Evolutionary conservation across 1,140 invertebrate species (phyloP).

Genomic region (Philopotamus ludificatus): DNA sequence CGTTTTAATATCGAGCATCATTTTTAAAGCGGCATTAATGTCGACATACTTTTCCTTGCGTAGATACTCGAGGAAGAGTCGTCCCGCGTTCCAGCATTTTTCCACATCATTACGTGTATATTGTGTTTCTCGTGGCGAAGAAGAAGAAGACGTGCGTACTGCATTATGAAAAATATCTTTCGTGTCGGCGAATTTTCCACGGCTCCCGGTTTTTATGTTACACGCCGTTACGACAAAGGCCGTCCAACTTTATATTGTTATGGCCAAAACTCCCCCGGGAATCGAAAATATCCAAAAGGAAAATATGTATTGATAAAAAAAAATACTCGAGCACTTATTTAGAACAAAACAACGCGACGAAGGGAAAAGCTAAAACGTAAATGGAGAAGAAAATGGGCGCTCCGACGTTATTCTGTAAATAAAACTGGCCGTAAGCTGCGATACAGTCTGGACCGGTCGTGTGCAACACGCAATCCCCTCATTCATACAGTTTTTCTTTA

Average conservation of each 20-base stretch:
- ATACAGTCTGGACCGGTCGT: slow-evolving; percentile 42
- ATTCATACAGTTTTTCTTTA: not conserved
- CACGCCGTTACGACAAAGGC: slow-evolving; percentile 10
- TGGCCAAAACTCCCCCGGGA: slow-evolving; percentile 9
- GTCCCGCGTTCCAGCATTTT: not conserved
- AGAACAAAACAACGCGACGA: slow-evolving; percentile 26
- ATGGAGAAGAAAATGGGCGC: slow-evolving; percentile 31
- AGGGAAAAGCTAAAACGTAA: slow-evolving; percentile 24
- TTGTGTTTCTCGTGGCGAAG: not conserved
- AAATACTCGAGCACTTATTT: slow-evolving; percentile 13
- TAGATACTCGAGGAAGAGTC: no score
- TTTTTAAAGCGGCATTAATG: not conserved
- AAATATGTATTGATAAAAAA: slow-evolving; percentile 27
- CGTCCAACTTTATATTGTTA: slow-evolving; percentile 26
- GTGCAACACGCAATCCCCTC: slow-evolving; percentile 41
- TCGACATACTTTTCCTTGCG: no score
- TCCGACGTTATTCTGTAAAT: slow-evolving; percentile 31
- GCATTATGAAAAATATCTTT: slow-evolving; percentile 7
- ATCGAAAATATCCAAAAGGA: slow-evolving; percentile 6
- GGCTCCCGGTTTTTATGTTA: slow-evolving; percentile 5
- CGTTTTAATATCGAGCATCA: not conserved
- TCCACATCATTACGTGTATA: not conserved
- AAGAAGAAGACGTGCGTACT: not conserved
- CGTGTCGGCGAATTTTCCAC: slow-evolving; percentile 10
- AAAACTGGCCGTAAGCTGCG: slow-evolving; percentile 42